Conservation (phyloP, 2,113 vertebrate species). For the Odontophorus gujanensis region DNA sequence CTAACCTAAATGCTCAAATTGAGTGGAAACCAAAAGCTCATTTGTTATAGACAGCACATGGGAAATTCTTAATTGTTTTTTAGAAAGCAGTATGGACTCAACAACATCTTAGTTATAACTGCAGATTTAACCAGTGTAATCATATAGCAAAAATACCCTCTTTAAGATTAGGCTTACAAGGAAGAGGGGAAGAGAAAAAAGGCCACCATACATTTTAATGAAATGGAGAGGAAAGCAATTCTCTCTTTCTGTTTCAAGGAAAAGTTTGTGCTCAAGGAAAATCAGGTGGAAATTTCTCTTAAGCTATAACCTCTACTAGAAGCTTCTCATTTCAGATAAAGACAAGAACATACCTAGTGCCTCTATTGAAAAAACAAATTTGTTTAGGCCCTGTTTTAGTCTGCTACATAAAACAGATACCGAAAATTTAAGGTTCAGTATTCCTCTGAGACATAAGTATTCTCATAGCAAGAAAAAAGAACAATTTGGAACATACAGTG, state of each 20-base stretch:
- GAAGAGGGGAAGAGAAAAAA: not conserved
- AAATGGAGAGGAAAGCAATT: not conserved
- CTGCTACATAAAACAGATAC: not conserved
- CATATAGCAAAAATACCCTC: not conserved
- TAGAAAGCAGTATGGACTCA: not conserved
- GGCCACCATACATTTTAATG: not conserved
- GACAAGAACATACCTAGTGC: not conserved
- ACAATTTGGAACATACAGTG: not conserved
- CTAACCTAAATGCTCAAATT: not conserved
- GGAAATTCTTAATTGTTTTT: not conserved
- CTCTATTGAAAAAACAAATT: not conserved
- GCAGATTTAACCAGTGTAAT: not conserved
- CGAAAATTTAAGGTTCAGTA: not conserved
- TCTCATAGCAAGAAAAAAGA: not conserved
- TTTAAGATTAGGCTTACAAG: not conserved
- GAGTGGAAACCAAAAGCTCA: not conserved
- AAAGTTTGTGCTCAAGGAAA: not conserved
- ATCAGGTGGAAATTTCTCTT: rapidly evolving
- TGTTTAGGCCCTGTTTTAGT: not conserved
- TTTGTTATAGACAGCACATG: not conserved
- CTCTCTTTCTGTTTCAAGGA: not conserved
- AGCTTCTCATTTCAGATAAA: not conserved
- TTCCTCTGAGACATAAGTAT: not conserved
- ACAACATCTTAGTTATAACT: not conserved
- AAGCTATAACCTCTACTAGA: not conserved